These are phyloP conservation scores for Campylomormyrus tamandua DNA, from an alignment of 2,113 vertebrate species.

Conservation along the genomic window DNA sequence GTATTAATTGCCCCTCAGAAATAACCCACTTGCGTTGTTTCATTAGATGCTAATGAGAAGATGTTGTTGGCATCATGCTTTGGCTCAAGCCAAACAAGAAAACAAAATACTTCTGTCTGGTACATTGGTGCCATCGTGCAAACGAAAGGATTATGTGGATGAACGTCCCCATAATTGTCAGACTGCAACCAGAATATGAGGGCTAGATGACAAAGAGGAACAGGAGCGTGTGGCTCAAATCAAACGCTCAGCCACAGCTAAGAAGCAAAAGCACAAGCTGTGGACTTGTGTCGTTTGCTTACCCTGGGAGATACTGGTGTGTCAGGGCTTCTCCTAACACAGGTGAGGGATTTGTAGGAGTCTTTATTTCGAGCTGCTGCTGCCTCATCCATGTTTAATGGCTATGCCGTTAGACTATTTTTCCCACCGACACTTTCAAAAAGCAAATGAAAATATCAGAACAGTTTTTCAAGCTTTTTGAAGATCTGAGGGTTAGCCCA, in stretches of 20 bases:
- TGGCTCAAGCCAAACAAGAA: not conserved
- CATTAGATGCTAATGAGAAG: conserved; percentile 7
- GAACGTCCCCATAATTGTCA: not conserved
- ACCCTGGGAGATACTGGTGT: not conserved
- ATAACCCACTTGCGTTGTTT: not conserved
- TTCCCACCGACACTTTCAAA: not conserved
- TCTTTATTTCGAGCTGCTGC: not conserved
- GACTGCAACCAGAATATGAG: too few species aligned
- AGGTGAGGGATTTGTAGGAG: not conserved
- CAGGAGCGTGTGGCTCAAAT: not conserved
- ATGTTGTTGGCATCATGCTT: not conserved
- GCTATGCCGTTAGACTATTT: not conserved
- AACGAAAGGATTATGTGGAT: not conserved
- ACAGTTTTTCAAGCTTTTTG: not conserved
- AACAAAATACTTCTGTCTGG: not conserved
- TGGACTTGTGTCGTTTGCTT: not conserved
- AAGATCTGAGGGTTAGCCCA: conserved; percentile 24
- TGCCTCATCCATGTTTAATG: not conserved
- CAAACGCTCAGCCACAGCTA: not conserved
- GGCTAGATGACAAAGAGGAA: not conserved
- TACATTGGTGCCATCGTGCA: not conserved
- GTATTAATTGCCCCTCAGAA: conserved; percentile 19
- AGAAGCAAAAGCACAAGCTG: not conserved
- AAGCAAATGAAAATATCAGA: not conserved
- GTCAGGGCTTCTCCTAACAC: not conserved